Percentiles rank a stretch among this genome's conserved stretches.
These are phyloP conservation scores for Periparus ater DNA, from an alignment of 2,797 vertebrate genomes.

Conservation along the genomic window DNA sequence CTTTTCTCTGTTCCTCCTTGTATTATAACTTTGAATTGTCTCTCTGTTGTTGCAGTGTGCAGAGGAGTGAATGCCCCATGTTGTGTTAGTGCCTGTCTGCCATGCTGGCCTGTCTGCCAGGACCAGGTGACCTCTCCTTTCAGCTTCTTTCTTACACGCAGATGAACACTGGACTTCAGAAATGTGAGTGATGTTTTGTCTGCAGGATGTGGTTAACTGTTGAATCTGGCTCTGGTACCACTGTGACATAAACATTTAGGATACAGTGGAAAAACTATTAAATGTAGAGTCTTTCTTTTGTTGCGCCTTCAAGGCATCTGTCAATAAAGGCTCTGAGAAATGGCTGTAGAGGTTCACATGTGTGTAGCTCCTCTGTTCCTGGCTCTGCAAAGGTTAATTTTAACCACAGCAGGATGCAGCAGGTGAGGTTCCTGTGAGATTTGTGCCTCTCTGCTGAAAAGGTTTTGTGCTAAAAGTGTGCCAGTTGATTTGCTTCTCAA, in stretches of 20 bases:
- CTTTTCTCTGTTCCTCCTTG: constrained; percentile 59
- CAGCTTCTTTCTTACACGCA: constrained; percentile 99
- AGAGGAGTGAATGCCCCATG: constrained; percentile 90
- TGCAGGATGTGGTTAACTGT: constrained; percentile 65
- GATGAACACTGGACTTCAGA: constrained; percentile 99
- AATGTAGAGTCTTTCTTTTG: constrained; percentile 39
- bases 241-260: constrained; percentile 53
- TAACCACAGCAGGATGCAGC: constrained; percentile 32
- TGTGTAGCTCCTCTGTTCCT: not conserved
- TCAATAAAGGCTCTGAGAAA: constrained; percentile 18
- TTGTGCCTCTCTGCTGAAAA: constrained; percentile 58
- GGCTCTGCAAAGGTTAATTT: constrained; percentile 48
- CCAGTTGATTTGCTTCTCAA: constrained; percentile 27
- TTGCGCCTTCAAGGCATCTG: constrained; percentile 35
- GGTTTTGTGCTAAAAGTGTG: constrained; percentile 8
- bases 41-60: constrained; percentile 86
- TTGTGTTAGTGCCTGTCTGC: constrained; percentile 95
- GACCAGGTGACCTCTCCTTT: constrained; percentile 97
- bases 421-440: constrained; percentile 31
- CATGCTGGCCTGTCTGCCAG: constrained; percentile 99
- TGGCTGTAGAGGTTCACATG: constrained; percentile 12
- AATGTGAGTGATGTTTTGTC: constrained; percentile 90
- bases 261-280: constrained; percentile 26
- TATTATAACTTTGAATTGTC: constrained; percentile 67
- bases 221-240: constrained; percentile 66